phyloP scores from a whole-genome alignment of 53 echinoderm and acorn worm species.

The Arbacia lixula region DNA sequence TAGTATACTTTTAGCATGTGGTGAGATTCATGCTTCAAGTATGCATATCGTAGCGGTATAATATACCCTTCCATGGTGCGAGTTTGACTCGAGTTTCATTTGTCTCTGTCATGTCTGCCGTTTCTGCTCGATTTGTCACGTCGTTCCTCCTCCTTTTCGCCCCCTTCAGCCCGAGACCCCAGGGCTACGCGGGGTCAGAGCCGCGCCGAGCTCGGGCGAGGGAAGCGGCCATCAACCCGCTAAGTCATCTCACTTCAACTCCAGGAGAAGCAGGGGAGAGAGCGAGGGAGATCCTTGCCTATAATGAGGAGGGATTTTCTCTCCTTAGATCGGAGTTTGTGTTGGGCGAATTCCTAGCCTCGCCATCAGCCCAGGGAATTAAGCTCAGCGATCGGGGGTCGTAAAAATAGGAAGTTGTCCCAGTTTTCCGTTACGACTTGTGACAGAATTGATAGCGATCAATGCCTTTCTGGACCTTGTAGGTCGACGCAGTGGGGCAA shows the following conservation, averaged over 20 bases:
- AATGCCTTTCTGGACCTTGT: slow-evolving; percentile 3
- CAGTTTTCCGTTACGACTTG: slow-evolving; percentile 38
- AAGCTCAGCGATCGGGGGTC: slow-evolving; percentile 36
- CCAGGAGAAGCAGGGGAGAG: background rate
- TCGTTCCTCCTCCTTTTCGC: no score
- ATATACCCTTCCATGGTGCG: no score
- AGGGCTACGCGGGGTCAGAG: slow-evolving; percentile 20
- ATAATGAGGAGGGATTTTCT: slow-evolving; percentile 20
- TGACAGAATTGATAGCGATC: slow-evolving; percentile 52
- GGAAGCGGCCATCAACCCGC: background rate
- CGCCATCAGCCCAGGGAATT: slow-evolving; percentile 33
- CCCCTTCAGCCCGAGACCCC: background rate
- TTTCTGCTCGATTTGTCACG: no score
- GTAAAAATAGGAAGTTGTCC: slow-evolving; percentile 56
- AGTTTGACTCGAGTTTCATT: no score
- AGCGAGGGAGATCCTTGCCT: background rate
- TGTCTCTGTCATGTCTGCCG: no score
- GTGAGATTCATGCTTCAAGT: no score
- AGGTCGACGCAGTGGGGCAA: slow-evolving; percentile 29
- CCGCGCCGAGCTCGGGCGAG: background rate
- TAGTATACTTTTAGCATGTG: no score
- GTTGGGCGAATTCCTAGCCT: slow-evolving; percentile 29
- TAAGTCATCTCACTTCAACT: slow-evolving; percentile 6
- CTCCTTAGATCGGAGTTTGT: slow-evolving; percentile 41
- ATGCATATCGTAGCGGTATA: no score